Evolutionary conservation across 2,113 vertebrate species (phyloP), one percentile per base, ranked within the genome.

Genomic region (Poecilia latipinna): DNA sequence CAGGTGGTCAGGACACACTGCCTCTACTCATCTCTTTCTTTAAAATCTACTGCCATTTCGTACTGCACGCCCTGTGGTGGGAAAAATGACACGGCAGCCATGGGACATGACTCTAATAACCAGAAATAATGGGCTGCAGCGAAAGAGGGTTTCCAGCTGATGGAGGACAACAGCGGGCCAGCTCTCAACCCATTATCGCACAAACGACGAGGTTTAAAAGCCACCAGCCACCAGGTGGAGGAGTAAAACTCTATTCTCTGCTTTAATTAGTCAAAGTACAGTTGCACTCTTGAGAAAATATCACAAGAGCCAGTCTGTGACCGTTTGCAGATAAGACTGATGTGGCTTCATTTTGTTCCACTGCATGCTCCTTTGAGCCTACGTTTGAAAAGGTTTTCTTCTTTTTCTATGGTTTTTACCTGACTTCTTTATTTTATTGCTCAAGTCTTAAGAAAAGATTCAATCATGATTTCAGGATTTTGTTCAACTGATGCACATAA

Each of bases 1-100:
- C 33, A 37, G 78, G 90, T 11, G 65, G 80, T 69, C 68, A 73
- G 79, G 75, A 28, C 57, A 6, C 32, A 68, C 57, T 39, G 75
- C 62, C 77, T 12, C n/a, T 37, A 71, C 48, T 61, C 74, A 69
- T 83, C 80, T 42, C 28, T 71, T 82, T 71, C 70, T 65, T 72
- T 61, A 68, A 79, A 85, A 82, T 69, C 68, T 32, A 42, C 76
- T 6, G 31, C 77, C 84, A 90, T 91, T 90, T 90, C 76, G 72
- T 78, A 73, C 89, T 89, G 92, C 92, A 91, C 93, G 88, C 70
- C 88, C 80, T 74, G 78, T 75, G 80, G 86, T 89, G 88, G 37
- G 73, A 82, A 65, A 90, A 89, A 93, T 82, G 80, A 82, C 80
- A 85, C 68, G 60, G 31, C 65, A 83, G 86, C 77, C 68, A 86